These are phyloP conservation scores for Tethya wilhelma DNA, from an alignment of 37 sponge, comb jelly and placozoan genomes.

Conservation along the genomic window DNA sequence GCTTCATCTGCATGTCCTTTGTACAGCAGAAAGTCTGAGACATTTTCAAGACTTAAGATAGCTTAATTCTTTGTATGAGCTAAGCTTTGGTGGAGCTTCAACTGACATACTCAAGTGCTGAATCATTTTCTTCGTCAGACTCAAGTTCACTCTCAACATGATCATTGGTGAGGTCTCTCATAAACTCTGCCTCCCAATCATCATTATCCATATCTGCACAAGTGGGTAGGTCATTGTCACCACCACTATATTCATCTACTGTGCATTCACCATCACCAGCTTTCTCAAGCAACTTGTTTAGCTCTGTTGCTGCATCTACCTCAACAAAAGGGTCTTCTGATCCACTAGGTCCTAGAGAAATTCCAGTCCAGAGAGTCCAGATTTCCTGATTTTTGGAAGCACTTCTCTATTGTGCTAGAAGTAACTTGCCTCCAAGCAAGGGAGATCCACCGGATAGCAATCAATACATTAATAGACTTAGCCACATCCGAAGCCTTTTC, in stretches of 20 bases:
- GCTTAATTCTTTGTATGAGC: too few species aligned
- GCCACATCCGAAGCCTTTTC: conserved; percentile 46
- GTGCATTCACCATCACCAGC: background rate
- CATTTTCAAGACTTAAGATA: too few species aligned
- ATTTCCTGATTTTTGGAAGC: conserved; percentile 60
- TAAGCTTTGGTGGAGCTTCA: too few species aligned
- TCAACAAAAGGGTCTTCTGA: conserved; percentile 22
- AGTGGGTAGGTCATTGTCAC: conserved; percentile 6
- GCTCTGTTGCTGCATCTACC: background rate
- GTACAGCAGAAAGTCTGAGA: too few species aligned
- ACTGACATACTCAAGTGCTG: too few species aligned
- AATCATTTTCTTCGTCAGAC: too few species aligned
- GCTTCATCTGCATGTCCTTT: too few species aligned
- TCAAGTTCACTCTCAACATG: too few species aligned
- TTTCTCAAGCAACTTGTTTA: background rate
- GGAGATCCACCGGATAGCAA: conserved; percentile 63
- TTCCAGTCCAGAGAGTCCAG: background rate
- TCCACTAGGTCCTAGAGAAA: too few species aligned
- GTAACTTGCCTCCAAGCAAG: conserved; percentile 58
- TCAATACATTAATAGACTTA: conserved; percentile 61
- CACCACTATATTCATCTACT: background rate
- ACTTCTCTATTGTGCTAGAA: conserved; percentile 51
- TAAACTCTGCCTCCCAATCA: too few species aligned
- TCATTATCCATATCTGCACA: conserved; percentile 42
- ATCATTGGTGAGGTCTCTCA: too few species aligned